Base-by-base conservation (phyloP, 2,888 invertebrate species). In the Auanema freiburgensis region DNA sequence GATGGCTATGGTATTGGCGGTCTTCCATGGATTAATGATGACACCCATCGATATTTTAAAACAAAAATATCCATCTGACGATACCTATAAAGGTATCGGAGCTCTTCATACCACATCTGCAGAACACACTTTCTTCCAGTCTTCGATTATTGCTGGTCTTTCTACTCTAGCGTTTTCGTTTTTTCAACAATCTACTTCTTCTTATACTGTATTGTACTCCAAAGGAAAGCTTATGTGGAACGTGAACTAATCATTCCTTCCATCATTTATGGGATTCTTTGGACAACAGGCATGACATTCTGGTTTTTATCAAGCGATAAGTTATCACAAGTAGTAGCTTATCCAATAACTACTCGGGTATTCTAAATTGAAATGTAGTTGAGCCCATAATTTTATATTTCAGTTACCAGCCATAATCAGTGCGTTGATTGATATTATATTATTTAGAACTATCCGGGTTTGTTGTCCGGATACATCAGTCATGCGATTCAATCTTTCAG, bases 291-390 rank as follows among this genome's bases (percentile, higher is more conserved):
- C 42, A 84, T 85, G 50, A 78, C 83, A 0, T 78, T 83, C 41
- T 87, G 86, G 84, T 86, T 87, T 72, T 74, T 86, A 4, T 86
- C 87, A 16, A 86, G 86, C 69, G 81, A 83, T 56, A 78, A 80
- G 2, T 74, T 87, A n/a, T 84, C 85, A 0, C 85, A 85, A 71
- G 79, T 86, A 16, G 84, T 87, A 50, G 84, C 86, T 41, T 87
- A 85, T 71, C 87, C 87, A 3, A 85, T 87, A 57, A 83, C 86
- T 3, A 84, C 86, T 14, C 83, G 86, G 61, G 78, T 77, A 51
- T 33, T 65, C 54, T 24, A 5, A 16, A 16, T 8, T 14, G 14
- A 11, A 41, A 11, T 40, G 25, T 4, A 5, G 8, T 21, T 40
- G n/a, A 3, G 43, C 21, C 14, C n/a, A n/a, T n/a, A n/a, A 51